Percentiles rank a stretch among this genome's conserved stretches.
phyloP scores from a whole-genome alignment of 1,140 invertebrate species.

The Orchestia grillus region DNA sequence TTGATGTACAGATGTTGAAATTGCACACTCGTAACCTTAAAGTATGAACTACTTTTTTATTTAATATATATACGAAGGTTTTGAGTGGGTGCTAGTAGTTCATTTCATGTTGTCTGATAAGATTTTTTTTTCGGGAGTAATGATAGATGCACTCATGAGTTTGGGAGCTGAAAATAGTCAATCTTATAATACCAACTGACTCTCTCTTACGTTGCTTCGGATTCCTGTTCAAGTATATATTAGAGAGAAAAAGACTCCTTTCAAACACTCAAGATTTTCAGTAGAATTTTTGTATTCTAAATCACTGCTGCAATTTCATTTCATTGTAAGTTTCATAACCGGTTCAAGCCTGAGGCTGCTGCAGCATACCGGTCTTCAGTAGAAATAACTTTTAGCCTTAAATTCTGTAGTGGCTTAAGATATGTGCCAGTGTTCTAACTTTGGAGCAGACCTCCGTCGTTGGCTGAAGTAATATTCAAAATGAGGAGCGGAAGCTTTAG shows the following conservation, averaged over 20 bases:
- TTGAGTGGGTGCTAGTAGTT: too few relatives aligned
- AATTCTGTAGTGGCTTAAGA: not conserved
- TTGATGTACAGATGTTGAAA: not conserved
- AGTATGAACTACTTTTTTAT: too few relatives aligned
- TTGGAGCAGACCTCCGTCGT: not conserved
- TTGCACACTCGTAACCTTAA: too few relatives aligned
- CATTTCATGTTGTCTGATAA: too few relatives aligned
- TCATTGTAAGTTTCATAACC: not conserved
- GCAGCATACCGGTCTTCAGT: not conserved
- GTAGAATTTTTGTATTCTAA: not conserved
- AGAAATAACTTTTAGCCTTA: not conserved
- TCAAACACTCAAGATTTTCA: not conserved
- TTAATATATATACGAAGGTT: too few relatives aligned
- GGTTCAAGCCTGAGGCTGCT: not conserved
- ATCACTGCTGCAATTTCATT: not conserved
- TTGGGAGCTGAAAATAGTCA: too few relatives aligned
- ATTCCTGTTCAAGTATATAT: not conserved
- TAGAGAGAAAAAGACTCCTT: not conserved
- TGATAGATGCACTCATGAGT: too few relatives aligned
- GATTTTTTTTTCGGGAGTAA: too few relatives aligned
- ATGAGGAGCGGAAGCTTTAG: not conserved
- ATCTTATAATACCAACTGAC: too few relatives aligned
- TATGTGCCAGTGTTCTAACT: not conserved
- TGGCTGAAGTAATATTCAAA: not conserved
- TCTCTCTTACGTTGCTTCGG: not conserved